Evolutionary conservation across 1,140 invertebrate genomes (phyloP).

Genomic region (Cydia strobilella): DNA sequence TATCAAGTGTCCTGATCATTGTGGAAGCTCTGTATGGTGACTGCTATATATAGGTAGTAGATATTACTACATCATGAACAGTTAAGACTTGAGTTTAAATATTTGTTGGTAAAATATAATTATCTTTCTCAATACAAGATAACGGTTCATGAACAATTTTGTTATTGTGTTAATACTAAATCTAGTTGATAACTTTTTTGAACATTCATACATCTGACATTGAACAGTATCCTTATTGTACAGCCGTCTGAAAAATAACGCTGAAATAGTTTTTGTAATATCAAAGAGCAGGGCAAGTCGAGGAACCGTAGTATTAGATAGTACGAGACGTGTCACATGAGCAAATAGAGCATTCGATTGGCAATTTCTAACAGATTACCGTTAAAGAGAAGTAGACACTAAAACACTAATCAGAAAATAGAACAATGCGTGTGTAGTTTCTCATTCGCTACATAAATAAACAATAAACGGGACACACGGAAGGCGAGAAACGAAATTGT

Average conservation of each 20-base stretch:
- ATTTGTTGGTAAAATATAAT: slow-evolving; percentile 7
- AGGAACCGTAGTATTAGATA: not conserved
- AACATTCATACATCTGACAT: slow-evolving; percentile 78
- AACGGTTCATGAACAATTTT: slow-evolving; percentile 69
- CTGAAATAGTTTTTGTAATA: slow-evolving; percentile 77
- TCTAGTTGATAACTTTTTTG: slow-evolving; percentile 70
- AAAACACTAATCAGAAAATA: slow-evolving; percentile 32
- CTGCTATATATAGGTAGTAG: slow-evolving; percentile 46
- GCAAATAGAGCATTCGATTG: slow-evolving; percentile 9
- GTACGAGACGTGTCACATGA: slow-evolving; percentile 20
- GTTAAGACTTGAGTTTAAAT: slow-evolving; percentile 47
- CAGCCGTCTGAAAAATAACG: slow-evolving; percentile 77
- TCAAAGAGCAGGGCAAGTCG: slow-evolving; percentile 65
- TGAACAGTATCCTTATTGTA: slow-evolving; percentile 74
- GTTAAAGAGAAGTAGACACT: not conserved
- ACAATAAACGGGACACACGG: slow-evolving; percentile 70
- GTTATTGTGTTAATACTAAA: slow-evolving; percentile 77
- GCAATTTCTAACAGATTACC: slow-evolving; percentile 14
- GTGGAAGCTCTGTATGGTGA: slow-evolving; percentile 50
- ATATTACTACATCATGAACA: slow-evolving; percentile 70
- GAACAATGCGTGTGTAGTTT: slow-evolving; percentile 71
- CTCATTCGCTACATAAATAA: slow-evolving; percentile 62
- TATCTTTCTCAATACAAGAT: slow-evolving; percentile 37
- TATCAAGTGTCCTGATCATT: slow-evolving; percentile 35
- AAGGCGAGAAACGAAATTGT: slow-evolving; percentile 74